Base-by-base conservation (phyloP, 2,888 invertebrate species). In the Panzeria rudis region DNA sequence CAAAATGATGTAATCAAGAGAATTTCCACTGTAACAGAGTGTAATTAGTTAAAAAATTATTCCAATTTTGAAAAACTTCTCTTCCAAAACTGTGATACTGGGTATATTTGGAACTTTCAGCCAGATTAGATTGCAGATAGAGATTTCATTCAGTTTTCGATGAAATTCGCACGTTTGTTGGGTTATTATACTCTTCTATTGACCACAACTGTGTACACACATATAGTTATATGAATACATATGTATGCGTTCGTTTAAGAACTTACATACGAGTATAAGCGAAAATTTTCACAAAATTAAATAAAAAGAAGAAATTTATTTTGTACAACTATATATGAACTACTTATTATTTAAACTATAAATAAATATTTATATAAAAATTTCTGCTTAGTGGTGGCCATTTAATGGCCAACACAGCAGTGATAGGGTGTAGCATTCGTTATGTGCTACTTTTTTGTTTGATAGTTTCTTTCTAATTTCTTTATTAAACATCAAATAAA, bases 361-460 rank as follows among this genome's bases (percentile, higher is more conserved):
- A 78, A 75, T 68, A 54, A 50, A 72, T 50, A 41, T 69, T 79
- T 77, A 59, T 76, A 56, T 68, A 80, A 52, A 77, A 61, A 32
- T 69, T 72, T 80, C 72, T 41, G 76, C 84, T 84, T 80, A 76
- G 84, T 52, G 84, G 76, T 84, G 84, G 84, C 64, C 80, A 80
- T 84, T 80, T 77, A 84, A 61, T 83, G 71, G 76, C 84, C 61
- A 80, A 80, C 56, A 84, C 66, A 80, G 50, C 79, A 56, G n/a
- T n/a, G n/a, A 59, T 75, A 71, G 62, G 29, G 44, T 62, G 41
- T 62, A 68, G 20, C 32, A 41, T 59, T 68, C 38, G 62, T 54
- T 64, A 38, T 59, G 52, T 68, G 59, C 52, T 50, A 52, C 15
- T 72, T 61, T 75, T 47, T n/a, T 61, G 7, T 50, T 61, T 59